Base-by-base conservation (phyloP, 2,113 vertebrate genomes). In the Thomomys bottae region DNA sequence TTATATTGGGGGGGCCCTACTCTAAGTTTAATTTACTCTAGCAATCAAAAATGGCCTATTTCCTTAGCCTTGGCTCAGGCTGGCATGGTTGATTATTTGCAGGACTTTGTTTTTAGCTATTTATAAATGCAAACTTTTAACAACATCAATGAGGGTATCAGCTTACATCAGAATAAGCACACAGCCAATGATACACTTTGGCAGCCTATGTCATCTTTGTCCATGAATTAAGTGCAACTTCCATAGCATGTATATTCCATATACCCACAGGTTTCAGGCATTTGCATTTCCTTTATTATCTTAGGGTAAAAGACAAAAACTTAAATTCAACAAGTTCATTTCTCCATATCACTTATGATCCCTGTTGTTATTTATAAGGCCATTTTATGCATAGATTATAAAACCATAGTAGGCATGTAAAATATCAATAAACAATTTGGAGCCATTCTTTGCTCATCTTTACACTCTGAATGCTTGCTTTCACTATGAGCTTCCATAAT, bases 261-360 rank as follows among this genome's bases (percentile, higher is more conserved):
- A 12, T 34, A 64, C 20, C 5, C 10, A 79, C 11, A 68, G 11
- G 3, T 5, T 75, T 12, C n/a, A 64, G 21, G 28, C 3, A 45
- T 28, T 87, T 77, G 12, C 0, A 34, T 59, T 10, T 68, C 28
- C 61, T 68, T 75, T 21, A 26, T 23, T 70, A 73, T 14, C n/a
- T 82, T 89, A 32, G 5, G 40, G 32, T 57, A 68, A 92, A 94
- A 72, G 21, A 59, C 38, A 70, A 77, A 72, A 84, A 85, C 67
- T 88, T 57, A 77, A 94, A 93, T 79, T n/a, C 21, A 82, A 49
- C 7, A 86, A 24, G 5, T 64, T 12, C 66, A 40, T 78, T 54
- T 64, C 63, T n/a, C 54, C 67, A 72, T 75, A 10, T n/a, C 5
- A 63, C 40, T 8, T 66, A 73, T 79, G 34, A 21, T 81, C 28